A percentile compares a stretch with the other conserved stretches of the same genome.
These are phyloP conservation scores for Diloba caeruleocephala DNA, from an alignment of 2,888 invertebrate genomes.

Conservation along the genomic window DNA sequence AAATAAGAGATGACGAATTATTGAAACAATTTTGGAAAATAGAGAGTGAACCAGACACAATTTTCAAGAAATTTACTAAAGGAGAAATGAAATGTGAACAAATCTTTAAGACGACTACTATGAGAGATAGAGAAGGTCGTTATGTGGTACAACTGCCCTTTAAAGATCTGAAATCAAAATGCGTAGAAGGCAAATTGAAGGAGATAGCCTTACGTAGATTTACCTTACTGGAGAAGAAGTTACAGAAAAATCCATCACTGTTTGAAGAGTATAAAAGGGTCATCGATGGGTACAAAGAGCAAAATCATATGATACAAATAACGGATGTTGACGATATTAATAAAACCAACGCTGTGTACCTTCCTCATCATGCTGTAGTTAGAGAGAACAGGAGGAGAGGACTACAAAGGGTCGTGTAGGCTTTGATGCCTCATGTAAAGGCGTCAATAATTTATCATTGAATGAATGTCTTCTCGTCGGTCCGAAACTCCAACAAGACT, in stretches of 20 bases:
- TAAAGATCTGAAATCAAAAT: neutral
- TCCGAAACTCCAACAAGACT: no score
- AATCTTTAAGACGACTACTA: no score
- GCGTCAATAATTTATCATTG: no score
- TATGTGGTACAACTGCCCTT: neutral
- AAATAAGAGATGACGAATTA: no score
- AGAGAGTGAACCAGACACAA: no score
- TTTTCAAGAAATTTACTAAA: neutral
- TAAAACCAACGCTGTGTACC: neutral
- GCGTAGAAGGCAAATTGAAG: neutral
- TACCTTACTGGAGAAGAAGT: neutral
- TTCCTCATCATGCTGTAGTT: slow-evolving; percentile 4
- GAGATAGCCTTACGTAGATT: no score
- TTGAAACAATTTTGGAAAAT: no score
- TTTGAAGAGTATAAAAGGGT: slow-evolving; percentile 1
- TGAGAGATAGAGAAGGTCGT: neutral
- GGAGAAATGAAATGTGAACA: neutral
- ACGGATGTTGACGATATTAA: neutral
- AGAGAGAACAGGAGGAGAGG: slow-evolving; percentile 4
- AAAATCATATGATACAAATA: neutral
- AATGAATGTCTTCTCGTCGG: no score
- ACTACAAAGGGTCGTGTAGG: neutral
- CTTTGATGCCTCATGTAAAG: no score
- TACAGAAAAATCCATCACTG: neutral
- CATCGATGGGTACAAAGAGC: neutral